These are phyloP conservation scores for Agonum fuliginosum DNA, from an alignment of 2,888 invertebrate species.

Conservation along the genomic window DNA sequence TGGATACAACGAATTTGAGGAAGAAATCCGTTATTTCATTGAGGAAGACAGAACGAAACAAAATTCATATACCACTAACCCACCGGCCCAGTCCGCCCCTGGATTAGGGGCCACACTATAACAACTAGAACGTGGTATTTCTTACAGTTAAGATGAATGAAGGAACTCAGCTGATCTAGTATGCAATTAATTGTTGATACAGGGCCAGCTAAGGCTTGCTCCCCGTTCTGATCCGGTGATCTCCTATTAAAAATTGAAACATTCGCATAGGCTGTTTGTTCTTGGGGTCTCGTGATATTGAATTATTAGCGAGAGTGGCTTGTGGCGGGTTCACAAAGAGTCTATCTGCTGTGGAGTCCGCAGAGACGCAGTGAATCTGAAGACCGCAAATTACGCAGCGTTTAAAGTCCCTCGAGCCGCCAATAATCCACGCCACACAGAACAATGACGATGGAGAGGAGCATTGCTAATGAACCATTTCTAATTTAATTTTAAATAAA, in stretches of 20 bases:
- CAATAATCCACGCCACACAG: conserved; percentile 45
- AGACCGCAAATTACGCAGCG: conserved; percentile 56
- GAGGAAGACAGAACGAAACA: too few species aligned
- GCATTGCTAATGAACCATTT: conserved; percentile 49
- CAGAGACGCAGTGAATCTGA: conserved; percentile 39
- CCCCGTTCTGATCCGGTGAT: too few species aligned
- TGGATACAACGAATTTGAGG: too few species aligned
- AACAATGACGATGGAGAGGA: conserved; percentile 25
- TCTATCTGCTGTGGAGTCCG: conserved; percentile 7
- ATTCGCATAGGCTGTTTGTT: conserved; percentile 22
- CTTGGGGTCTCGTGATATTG: conserved; percentile 28
- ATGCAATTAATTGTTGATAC: too few species aligned
- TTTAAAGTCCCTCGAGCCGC: conserved; percentile 47
- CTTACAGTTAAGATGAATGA: too few species aligned
- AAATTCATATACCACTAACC: too few species aligned
- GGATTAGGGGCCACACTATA: too few species aligned
- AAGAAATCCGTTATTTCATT: too few species aligned
- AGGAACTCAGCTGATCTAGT: too few species aligned
- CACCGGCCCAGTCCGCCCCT: too few species aligned
- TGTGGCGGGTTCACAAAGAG: conserved; percentile 46
- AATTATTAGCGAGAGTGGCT: conserved; percentile 52
- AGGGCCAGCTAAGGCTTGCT: too few species aligned
- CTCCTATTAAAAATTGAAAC: conserved; percentile 31
- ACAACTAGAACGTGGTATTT: too few species aligned
- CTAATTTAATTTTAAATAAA: conserved; percentile 57